phyloP scores from a whole-genome alignment of 2,888 invertebrate genomes.

The Caenorhabditis afra region DNA sequence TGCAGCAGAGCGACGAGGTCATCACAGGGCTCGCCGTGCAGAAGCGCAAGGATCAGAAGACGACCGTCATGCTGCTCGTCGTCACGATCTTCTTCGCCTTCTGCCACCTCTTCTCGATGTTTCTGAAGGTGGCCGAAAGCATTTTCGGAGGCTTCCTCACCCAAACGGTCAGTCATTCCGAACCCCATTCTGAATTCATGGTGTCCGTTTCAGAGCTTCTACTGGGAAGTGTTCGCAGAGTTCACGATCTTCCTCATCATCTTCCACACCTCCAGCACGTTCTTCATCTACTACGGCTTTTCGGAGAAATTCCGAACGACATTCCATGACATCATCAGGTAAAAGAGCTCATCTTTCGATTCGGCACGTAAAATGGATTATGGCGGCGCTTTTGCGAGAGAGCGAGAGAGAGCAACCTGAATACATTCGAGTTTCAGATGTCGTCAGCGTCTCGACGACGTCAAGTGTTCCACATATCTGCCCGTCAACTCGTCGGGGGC shows the following conservation, averaged over 20 bases:
- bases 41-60: slow-evolving; percentile 58
- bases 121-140: slow-evolving; percentile 54
- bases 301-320: slow-evolving; percentile 59
- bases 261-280: slow-evolving; percentile 58
- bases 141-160: slow-evolving; percentile 55
- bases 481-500: slow-evolving; percentile 48
- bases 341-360: neutral
- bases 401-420: neutral
- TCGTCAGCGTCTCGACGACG: slow-evolving; percentile 46
- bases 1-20: slow-evolving; percentile 51
- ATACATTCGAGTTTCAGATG: slow-evolving; percentile 30
- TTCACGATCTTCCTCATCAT: slow-evolving; percentile 57
- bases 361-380: slow-evolving; percentile 13
- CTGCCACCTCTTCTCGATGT: slow-evolving; percentile 57
- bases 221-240: slow-evolving; percentile 57
- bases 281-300: slow-evolving; percentile 59
- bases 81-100: slow-evolving; percentile 61
- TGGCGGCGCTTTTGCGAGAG: neutral
- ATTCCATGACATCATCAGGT: slow-evolving; percentile 55
- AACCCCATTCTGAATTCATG: neutral
- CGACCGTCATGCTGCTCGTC: slow-evolving; percentile 57
- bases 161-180: slow-evolving; percentile 40
- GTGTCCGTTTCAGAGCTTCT: slow-evolving; percentile 41
- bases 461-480: slow-evolving; percentile 42
- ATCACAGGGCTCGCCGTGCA: slow-evolving; percentile 52